phyloP scores from a whole-genome alignment of 2,888 invertebrate species.

The Allygus modestus region DNA sequence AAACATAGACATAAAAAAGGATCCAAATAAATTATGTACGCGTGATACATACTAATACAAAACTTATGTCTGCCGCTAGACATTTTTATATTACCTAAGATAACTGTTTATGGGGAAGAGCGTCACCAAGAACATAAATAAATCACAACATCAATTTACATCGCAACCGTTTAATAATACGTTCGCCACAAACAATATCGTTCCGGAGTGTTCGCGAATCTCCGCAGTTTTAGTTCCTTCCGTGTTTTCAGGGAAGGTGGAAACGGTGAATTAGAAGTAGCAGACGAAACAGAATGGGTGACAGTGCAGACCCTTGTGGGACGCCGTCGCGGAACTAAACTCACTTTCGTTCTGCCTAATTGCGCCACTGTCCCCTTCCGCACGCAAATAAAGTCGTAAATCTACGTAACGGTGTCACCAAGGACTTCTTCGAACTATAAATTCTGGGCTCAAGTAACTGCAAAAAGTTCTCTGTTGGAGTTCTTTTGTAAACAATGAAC shows the following conservation, averaged over 20 bases:
- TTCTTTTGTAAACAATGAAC: background rate
- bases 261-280: conserved; percentile 20
- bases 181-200: background rate
- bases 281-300: conserved; percentile 17
- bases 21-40: too few species aligned
- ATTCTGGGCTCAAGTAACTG: background rate
- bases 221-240: background rate
- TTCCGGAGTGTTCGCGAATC: background rate
- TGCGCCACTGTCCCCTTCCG: conserved; percentile 50
- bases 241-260: conserved; percentile 24
- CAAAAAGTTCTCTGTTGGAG: conserved; percentile 26
- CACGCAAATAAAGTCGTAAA: conserved; percentile 51
- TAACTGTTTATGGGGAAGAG: too few species aligned
- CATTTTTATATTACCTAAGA: too few species aligned
- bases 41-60: too few species aligned
- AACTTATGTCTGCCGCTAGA: too few species aligned
- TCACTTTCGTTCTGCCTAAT: conserved; percentile 50
- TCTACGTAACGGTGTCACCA: conserved; percentile 52
- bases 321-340: conserved; percentile 44
- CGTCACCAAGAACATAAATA: too few species aligned
- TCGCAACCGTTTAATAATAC: too few species aligned
- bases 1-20: too few species aligned
- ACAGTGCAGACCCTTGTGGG: conserved; percentile 6
- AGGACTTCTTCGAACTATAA: conserved; percentile 40
- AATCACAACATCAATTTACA: too few species aligned